A percentile compares a stretch with the other conserved stretches of the same genome.
Evolutionary conservation across 2,888 invertebrate species (phyloP).

Genomic region (Drosophila colorata): DNA sequence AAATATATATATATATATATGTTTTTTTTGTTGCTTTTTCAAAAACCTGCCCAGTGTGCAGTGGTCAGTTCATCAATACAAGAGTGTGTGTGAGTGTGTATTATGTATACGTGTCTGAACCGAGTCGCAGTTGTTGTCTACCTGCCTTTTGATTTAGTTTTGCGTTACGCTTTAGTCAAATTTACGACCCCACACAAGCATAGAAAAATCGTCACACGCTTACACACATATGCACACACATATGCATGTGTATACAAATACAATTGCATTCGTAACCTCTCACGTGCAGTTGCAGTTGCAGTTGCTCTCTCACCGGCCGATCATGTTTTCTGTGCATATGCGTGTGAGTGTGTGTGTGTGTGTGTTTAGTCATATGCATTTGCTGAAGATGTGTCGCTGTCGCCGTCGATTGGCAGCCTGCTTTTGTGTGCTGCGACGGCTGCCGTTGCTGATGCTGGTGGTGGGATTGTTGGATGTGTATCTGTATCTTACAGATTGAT

Average conservation of each 20-base stretch:
- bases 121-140: slow-evolving; percentile 58
- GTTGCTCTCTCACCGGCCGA: slow-evolving; percentile 42
- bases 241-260: background rate
- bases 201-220: slow-evolving; percentile 40
- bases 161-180: slow-evolving; percentile 76
- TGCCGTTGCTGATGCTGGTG: slow-evolving; percentile 20
- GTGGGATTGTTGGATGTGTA: slow-evolving; percentile 58
- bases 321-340: slow-evolving; percentile 34
- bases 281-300: slow-evolving; percentile 51
- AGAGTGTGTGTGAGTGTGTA: slow-evolving; percentile 17
- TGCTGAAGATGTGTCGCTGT: slow-evolving; percentile 64
- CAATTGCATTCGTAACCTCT: slow-evolving; percentile 37
- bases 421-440: slow-evolving; percentile 36
- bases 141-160: slow-evolving; percentile 73
- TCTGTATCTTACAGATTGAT: slow-evolving; percentile 78
- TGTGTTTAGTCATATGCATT: slow-evolving; percentile 60
- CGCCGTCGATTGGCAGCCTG: slow-evolving; percentile 62
- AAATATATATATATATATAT: too few relatives aligned
- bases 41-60: slow-evolving; percentile 57
- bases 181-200: slow-evolving; percentile 61
- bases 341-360: slow-evolving; percentile 20
- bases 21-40: slow-evolving; percentile 10
- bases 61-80: slow-evolving; percentile 59
- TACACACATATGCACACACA: slow-evolving; percentile 10
- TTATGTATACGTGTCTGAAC: slow-evolving; percentile 44